phyloP scores from a whole-genome alignment of 2,113 vertebrate species.

The Heloderma charlesbogerti region DNA sequence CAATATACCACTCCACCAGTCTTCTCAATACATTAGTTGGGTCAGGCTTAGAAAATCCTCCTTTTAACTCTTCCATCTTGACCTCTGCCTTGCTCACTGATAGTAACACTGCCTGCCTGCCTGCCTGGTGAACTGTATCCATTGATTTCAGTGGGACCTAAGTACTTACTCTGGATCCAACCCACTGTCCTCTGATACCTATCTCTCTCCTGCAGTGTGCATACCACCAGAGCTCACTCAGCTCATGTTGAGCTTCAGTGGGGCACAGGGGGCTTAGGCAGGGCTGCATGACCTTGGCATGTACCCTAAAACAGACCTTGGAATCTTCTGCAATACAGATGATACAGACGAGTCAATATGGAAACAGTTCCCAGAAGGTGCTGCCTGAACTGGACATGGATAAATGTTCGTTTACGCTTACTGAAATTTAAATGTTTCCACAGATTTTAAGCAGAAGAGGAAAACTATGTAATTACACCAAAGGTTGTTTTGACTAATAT shows the following conservation, averaged over 20 bases:
- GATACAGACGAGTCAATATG: neutral
- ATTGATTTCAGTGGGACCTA: neutral
- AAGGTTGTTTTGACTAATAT: conserved; percentile 65
- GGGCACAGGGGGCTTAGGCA: no score
- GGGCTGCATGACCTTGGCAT: neutral
- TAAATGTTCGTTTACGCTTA: conserved; percentile 55
- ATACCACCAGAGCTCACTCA: neutral
- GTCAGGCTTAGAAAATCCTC: neutral
- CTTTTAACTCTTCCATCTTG: neutral
- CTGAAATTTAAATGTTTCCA: conserved; percentile 42
- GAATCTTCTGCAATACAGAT: neutral
- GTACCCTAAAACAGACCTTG: neutral
- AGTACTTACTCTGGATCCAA: neutral
- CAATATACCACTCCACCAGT: neutral
- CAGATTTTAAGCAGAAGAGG: conserved; percentile 56
- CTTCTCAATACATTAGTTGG: neutral
- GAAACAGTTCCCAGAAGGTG: neutral
- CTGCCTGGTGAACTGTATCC: neutral
- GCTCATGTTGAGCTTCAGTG: neutral
- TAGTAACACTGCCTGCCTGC: neutral
- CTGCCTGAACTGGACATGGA: neutral
- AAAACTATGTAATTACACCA: conserved; percentile 70
- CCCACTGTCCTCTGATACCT: neutral
- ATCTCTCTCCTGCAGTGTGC: neutral
- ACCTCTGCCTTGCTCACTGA: neutral